Evolutionary conservation across 2,888 invertebrate species (phyloP).

Genomic region (Epicampocera succincta): DNA sequence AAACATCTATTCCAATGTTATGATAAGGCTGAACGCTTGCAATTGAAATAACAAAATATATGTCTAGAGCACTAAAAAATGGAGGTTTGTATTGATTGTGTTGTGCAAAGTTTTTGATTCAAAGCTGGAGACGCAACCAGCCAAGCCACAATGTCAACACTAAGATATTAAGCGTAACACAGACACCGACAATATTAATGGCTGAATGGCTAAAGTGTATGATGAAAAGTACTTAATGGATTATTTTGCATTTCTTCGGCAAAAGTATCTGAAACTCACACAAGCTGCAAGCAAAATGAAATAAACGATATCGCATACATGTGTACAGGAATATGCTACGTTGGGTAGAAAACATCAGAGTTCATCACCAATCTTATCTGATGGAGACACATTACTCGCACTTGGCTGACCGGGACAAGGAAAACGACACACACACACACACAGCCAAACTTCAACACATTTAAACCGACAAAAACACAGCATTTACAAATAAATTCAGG

Average conservation of each 20-base stretch:
- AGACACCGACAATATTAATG: constrained; percentile 17
- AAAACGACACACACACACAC: constrained; percentile 2
- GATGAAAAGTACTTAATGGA: constrained; percentile 1
- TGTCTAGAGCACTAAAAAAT: no score
- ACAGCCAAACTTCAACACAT: no score
- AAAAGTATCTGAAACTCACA: constrained; percentile 11
- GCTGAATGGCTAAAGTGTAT: background rate
- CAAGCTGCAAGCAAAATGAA: constrained; percentile 22
- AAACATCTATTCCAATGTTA: no score
- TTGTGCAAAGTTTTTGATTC: no score
- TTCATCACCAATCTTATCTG: constrained; percentile 73
- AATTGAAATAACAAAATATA: no score
- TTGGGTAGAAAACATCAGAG: constrained; percentile 61
- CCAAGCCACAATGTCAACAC: constrained; percentile 54
- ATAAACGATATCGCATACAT: constrained; percentile 40
- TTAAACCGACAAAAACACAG: constrained; percentile 1
- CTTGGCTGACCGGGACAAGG: constrained; percentile 71
- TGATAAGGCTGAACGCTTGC: no score
- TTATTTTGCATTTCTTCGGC: constrained; percentile 48
- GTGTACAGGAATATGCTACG: constrained; percentile 23
- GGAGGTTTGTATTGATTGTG: no score
- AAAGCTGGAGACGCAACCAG: background rate
- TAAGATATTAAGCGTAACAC: constrained; percentile 45
- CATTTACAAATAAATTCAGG: constrained; percentile 28
- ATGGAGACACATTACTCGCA: constrained; percentile 76